Conservation (phyloP, 2,113 vertebrate species). For the Oncorhynchus clarkii region DNA sequence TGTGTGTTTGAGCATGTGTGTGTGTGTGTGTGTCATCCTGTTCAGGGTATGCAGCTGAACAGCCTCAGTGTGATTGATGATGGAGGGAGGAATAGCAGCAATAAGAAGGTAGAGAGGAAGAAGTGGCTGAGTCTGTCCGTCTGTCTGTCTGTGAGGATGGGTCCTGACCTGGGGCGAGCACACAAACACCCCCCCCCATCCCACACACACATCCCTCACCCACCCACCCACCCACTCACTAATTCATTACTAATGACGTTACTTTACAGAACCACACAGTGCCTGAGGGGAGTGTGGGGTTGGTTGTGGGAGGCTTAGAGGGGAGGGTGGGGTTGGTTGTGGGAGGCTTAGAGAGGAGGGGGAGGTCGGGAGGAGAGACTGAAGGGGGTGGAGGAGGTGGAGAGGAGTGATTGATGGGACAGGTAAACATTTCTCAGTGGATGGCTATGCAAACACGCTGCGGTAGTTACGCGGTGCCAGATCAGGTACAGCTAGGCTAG, state of each 20-base stretch:
- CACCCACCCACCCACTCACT: not conserved
- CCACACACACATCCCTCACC: not conserved
- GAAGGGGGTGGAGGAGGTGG: constrained; percentile 26
- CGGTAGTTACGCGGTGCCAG: constrained; percentile 10
- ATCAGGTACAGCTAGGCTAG: not conserved
- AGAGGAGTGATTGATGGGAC: constrained; percentile 62
- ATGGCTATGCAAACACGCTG: constrained; percentile 54
- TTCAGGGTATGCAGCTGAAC: too few relatives aligned
- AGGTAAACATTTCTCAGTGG: constrained; percentile 60
- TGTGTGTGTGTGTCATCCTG: too few relatives aligned
- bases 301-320: constrained; percentile 20
- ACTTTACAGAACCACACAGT: constrained; percentile 37
- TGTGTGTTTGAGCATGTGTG: too few relatives aligned
- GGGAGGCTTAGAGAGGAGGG: constrained; percentile 5
- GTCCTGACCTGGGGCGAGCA: too few relatives aligned
- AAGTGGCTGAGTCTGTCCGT: too few relatives aligned
- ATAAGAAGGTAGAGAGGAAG: too few relatives aligned
- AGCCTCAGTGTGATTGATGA: too few relatives aligned
- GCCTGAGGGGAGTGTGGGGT: constrained; percentile 26
- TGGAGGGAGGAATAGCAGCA: too few relatives aligned
- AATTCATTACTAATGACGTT: constrained; percentile 34
- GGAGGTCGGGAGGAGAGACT: constrained; percentile 11
- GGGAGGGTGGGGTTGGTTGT: constrained; percentile 18
- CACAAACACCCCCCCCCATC: too few relatives aligned
- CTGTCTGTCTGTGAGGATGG: too few relatives aligned